Conservation (phyloP, 2,888 invertebrate genomes). For the Diploptera punctata region DNA sequence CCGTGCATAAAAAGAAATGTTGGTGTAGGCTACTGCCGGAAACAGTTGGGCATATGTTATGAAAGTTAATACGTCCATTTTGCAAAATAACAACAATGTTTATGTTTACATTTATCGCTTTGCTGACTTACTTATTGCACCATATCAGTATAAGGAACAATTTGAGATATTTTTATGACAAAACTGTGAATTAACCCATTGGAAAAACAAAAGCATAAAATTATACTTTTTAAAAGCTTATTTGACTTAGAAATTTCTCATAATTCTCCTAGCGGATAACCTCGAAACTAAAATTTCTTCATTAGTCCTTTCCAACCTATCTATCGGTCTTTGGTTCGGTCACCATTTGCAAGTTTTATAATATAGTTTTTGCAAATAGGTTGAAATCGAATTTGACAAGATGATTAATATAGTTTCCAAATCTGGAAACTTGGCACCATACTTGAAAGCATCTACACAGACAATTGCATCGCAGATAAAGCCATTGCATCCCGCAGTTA, state of each 20-base stretch:
- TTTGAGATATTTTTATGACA: no score
- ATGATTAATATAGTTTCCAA: constrained; percentile 74
- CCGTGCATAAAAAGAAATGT: constrained; percentile 52
- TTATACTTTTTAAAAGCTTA: not conserved
- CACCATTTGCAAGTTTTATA: not conserved
- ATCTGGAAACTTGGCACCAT: constrained; percentile 69
- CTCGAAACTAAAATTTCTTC: constrained; percentile 26
- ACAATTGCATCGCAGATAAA: constrained; percentile 72
- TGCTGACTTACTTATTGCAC: not conserved
- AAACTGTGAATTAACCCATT: no score
- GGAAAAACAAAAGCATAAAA: no score
- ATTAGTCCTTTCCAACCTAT: not conserved
- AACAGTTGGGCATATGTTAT: constrained; percentile 46
- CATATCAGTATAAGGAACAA: no score
- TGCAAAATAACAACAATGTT: constrained; percentile 1
- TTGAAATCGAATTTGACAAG: constrained; percentile 46
- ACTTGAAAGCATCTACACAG: constrained; percentile 70
- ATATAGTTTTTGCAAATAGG: not conserved
- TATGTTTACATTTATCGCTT: not conserved
- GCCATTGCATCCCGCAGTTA: constrained; percentile 59
- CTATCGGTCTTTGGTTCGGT: not conserved
- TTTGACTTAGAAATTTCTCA: constrained; percentile 25
- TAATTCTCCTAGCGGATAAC: constrained; percentile 34
- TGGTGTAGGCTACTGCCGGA: constrained; percentile 50
- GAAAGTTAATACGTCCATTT: constrained; percentile 29